Conservation (phyloP, 2,888 invertebrate species). For the Dastarcus helophoroides region DNA sequence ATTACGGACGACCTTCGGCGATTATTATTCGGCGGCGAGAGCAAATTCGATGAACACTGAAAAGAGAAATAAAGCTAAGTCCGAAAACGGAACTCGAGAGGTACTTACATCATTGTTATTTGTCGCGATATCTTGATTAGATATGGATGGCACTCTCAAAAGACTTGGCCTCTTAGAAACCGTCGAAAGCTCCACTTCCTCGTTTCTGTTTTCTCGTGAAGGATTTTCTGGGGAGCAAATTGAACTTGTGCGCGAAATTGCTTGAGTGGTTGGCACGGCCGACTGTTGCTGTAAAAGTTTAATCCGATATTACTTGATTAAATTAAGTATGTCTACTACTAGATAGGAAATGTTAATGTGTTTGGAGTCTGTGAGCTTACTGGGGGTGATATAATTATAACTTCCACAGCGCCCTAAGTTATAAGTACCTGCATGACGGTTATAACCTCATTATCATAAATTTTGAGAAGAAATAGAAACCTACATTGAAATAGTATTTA, state of each 20-base stretch:
- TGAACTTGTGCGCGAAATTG: constrained; percentile 30
- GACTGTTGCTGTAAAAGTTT: constrained; percentile 21
- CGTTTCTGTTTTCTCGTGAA: constrained; percentile 15
- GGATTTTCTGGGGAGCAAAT: constrained; percentile 27
- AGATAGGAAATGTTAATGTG: too few species aligned
- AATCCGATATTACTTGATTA: too few species aligned
- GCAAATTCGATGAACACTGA: constrained; percentile 55
- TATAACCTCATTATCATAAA: too few species aligned
- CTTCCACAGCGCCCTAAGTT: too few species aligned
- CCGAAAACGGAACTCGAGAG: not conserved
- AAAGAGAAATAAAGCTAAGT: constrained; percentile 5
- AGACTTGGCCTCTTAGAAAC: constrained; percentile 44
- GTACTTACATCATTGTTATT: constrained; percentile 32
- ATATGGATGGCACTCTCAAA: constrained; percentile 49
- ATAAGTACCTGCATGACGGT: too few species aligned
- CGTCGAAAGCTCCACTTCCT: constrained; percentile 29
- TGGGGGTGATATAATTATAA: too few species aligned
- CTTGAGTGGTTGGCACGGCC: constrained; percentile 27
- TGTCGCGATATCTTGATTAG: constrained; percentile 44
- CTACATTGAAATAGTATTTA: too few species aligned
- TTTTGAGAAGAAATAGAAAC: too few species aligned
- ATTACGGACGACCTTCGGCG: constrained; percentile 74
- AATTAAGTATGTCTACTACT: too few species aligned
- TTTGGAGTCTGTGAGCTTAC: too few species aligned
- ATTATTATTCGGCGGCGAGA: constrained; percentile 61